Evolutionary conservation across 2,888 invertebrate genomes (phyloP).

Genomic region (Sicus ferrugineus): DNA sequence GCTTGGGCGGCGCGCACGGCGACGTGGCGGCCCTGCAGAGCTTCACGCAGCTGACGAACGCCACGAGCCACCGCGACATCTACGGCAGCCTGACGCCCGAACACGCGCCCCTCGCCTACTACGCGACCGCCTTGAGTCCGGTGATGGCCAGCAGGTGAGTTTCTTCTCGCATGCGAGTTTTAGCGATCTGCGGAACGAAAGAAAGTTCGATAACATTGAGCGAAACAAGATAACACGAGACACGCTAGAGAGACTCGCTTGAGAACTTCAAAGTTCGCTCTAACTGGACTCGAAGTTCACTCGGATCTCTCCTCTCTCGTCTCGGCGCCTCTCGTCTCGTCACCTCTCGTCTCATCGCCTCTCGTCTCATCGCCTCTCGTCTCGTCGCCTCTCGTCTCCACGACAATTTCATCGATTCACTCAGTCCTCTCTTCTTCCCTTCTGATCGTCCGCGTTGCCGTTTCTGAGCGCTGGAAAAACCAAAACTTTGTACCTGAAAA

Average conservation of each 20-base stretch:
- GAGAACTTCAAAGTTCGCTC: neutral
- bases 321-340: no score
- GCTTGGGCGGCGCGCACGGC: constrained; percentile 46
- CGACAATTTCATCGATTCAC: no score
- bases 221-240: no score
- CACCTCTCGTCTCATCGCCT: no score
- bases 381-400: no score
- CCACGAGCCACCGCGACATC: constrained; percentile 55
- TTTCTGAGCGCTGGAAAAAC: no score
- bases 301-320: no score
- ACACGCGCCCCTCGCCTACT: constrained; percentile 51
- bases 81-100: constrained; percentile 58
- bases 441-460: no score
- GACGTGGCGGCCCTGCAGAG: constrained; percentile 56
- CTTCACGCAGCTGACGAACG: constrained; percentile 62
- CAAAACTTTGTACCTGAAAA: no score
- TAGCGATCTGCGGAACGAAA: neutral
- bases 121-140: constrained; percentile 55
- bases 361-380: no score
- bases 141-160: constrained; percentile 59
- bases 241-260: no score
- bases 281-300: neutral
- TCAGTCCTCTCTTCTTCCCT: no score
- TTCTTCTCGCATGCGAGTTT: neutral
- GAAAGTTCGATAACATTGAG: neutral